phyloP scores from a whole-genome alignment of 2,888 invertebrate species.

The Drosophila subsilvestris region DNA sequence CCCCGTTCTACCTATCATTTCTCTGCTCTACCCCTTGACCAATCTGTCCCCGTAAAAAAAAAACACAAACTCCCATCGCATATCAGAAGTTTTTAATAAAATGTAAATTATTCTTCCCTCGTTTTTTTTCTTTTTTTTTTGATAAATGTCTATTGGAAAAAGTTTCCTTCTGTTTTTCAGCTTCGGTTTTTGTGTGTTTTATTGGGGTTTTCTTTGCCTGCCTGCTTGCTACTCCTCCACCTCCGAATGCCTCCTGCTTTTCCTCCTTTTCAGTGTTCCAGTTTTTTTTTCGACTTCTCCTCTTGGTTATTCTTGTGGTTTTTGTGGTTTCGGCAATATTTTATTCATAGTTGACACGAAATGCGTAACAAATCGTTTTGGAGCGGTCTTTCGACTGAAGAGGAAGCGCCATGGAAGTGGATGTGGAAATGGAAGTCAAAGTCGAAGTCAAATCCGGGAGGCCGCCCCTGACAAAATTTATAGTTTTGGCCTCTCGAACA shows the following conservation, averaged over 20 bases:
- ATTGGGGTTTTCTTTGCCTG: slow-evolving; percentile 14
- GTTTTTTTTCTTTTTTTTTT: slow-evolving; percentile 38
- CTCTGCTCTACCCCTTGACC: neutral
- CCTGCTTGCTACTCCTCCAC: too few species aligned
- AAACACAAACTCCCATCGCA: slow-evolving; percentile 12
- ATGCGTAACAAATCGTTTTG: slow-evolving; percentile 77
- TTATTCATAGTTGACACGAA: slow-evolving; percentile 79
- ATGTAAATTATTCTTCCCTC: slow-evolving; percentile 73
- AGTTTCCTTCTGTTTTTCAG: slow-evolving; percentile 46
- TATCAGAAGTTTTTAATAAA: slow-evolving; percentile 69
- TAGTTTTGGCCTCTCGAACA: slow-evolving; percentile 59
- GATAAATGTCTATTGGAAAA: slow-evolving; percentile 73
- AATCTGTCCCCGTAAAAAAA: neutral
- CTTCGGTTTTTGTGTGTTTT: slow-evolving; percentile 18
- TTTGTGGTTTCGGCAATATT: slow-evolving; percentile 72
- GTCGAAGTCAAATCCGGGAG: slow-evolving; percentile 33
- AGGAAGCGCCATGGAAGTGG: slow-evolving; percentile 2
- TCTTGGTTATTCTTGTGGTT: slow-evolving; percentile 50
- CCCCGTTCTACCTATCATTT: too few species aligned
- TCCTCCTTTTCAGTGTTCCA: slow-evolving; percentile 11
- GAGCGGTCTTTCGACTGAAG: slow-evolving; percentile 12
- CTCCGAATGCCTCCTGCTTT: neutral
- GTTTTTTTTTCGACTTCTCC: slow-evolving; percentile 7
- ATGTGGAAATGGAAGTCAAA: slow-evolving; percentile 50
- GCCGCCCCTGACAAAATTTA: slow-evolving; percentile 67